phyloP scores from a whole-genome alignment of 2,888 invertebrate species.

The Trachelus stipa region DNA sequence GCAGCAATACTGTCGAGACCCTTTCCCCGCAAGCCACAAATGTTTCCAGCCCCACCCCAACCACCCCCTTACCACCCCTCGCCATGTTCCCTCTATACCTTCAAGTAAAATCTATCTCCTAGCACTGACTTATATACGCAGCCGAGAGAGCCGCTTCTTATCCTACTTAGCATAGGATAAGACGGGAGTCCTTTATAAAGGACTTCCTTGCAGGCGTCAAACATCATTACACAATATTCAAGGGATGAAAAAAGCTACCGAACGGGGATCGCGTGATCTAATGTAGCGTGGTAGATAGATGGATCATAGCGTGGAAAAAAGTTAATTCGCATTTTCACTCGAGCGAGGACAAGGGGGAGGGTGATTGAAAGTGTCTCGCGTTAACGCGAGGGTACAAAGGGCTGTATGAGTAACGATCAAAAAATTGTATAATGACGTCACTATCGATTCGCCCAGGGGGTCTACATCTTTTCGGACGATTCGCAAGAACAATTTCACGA shows the following conservation, averaged over 20 bases:
- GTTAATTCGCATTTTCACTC: slow-evolving; percentile 59
- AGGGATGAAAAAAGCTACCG: slow-evolving; percentile 45
- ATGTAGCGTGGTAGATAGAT: slow-evolving; percentile 64
- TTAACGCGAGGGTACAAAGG: not conserved
- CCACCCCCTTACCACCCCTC: not conserved
- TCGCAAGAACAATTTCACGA: not conserved
- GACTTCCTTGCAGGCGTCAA: slow-evolving; percentile 39
- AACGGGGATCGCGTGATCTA: slow-evolving; percentile 49
- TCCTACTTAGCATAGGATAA: slow-evolving; percentile 1
- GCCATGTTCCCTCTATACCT: not conserved
- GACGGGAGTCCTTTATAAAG: not conserved
- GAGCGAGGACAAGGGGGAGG: slow-evolving; percentile 25
- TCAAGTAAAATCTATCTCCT: not conserved
- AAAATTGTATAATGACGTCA: slow-evolving; percentile 49
- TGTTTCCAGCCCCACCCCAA: not conserved
- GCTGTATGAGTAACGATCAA: slow-evolving; percentile 42
- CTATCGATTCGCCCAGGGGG: slow-evolving; percentile 35
- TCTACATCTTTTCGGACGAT: not conserved
- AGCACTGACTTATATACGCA: not conserved
- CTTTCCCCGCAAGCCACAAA: not conserved
- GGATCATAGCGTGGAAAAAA: slow-evolving; percentile 48
- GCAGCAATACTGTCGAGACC: not conserved
- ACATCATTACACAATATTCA: slow-evolving; percentile 60
- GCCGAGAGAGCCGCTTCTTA: not conserved
- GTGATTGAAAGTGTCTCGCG: slow-evolving; percentile 41